Evolutionary conservation across 2,888 invertebrate species (phyloP), one percentile per base, ranked within the genome.

Genomic region (Mesorhabditis sp.): DNA sequence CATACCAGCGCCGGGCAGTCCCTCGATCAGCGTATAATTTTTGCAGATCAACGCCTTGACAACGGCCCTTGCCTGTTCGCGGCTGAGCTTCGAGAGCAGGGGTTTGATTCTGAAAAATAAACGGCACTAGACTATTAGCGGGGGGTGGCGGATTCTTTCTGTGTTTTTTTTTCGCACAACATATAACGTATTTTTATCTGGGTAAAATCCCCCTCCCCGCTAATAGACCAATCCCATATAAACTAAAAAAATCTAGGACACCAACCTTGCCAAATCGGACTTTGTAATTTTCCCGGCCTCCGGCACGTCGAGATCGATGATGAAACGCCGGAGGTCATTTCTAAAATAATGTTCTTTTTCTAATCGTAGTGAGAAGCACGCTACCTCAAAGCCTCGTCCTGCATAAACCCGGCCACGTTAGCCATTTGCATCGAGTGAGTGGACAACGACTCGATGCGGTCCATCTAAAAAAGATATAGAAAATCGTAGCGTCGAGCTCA

Each of bases 1-100:
- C 78, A 85, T 85, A 90, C 94, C 95, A 69, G 95, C 93, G 67
- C 96, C 97, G 0, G 97, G 97, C 88, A 94, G 90, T 13, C 97
- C 97, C 86, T 83, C 80, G 66, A 97, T 91, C 41, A 96, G 88
- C 45, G 92, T 88, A 86, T 92, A 95, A 82, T 93, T 91, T 67
- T 91, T 89, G 0, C 92, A 90, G 68, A 91, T 89, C 3, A 88
- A 73, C 0, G 86, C 86, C 82, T 86, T 91, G 4, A 93, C 85
- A 13, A 95, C 90, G 0, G 94, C 94, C 63, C 45, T 42, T 2
- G 69, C 50, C 63, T 80, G 76, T 10, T 74, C 68, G 7, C n/a
- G 7, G n/a, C n/a, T 50, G 7, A 50, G n/a, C n/a, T n/a, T n/a
- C 1, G 7, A 13, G 7, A 50, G 7, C 58, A 50, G 58, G 10